Percentiles rank a stretch among this genome's conserved stretches.
Conservation (phyloP, 2,797 vertebrate genomes). For the Peromyscus aztecus region DNA sequence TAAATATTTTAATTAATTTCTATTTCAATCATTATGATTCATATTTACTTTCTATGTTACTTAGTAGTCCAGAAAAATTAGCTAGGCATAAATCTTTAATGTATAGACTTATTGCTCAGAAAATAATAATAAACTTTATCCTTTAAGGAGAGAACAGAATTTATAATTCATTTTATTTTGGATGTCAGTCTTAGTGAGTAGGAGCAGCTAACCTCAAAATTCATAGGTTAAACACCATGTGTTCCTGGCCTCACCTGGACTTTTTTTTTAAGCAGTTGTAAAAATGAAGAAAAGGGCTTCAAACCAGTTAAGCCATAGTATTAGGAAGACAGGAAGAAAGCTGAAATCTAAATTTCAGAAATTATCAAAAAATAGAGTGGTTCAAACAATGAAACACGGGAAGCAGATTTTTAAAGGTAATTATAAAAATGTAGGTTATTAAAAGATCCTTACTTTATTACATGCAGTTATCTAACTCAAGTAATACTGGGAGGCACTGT, state of each 20-base stretch:
- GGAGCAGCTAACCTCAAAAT: neutral
- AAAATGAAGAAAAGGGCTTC: neutral
- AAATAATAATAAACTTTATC: neutral
- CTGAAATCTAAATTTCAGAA: neutral
- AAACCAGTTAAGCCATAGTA: neutral
- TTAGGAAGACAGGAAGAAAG: neutral
- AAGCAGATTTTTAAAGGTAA: conserved; percentile 7
- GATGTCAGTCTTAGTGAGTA: neutral
- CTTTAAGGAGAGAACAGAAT: neutral
- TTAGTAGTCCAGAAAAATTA: conserved; percentile 21
- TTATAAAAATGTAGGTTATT: neutral
- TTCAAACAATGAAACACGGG: neutral
- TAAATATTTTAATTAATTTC: conserved; percentile 17
- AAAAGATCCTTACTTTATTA: neutral
- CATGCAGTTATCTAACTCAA: neutral
- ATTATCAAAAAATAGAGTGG: neutral
- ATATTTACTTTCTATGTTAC: neutral
- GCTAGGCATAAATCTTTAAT: neutral
- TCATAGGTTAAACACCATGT: neutral
- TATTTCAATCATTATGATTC: neutral
- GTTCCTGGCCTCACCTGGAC: neutral
- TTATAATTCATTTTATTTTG: neutral
- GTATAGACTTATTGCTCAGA: neutral
- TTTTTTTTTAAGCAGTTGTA: conserved; percentile 29
- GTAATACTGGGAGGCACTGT: neutral